Conservation (phyloP, 2,888 invertebrate species). For the Leistus spinibarbis region DNA sequence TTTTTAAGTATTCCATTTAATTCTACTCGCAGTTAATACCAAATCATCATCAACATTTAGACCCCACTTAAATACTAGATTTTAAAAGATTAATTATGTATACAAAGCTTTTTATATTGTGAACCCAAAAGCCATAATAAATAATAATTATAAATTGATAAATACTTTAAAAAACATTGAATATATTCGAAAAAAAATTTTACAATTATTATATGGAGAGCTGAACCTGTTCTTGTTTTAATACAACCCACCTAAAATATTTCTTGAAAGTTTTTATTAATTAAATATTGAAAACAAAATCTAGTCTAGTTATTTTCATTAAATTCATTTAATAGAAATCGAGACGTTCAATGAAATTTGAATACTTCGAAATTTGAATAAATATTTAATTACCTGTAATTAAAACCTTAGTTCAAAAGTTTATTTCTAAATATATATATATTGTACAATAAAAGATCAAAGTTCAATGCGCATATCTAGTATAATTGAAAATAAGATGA, state of each 20-base stretch:
- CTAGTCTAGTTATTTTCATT: background rate
- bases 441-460: background rate
- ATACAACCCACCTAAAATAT: background rate
- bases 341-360: background rate
- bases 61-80: too few species aligned
- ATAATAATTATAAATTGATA: too few species aligned
- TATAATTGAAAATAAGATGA: conserved; percentile 5
- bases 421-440: background rate
- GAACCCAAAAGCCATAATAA: too few species aligned
- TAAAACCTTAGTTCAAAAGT: background rate
- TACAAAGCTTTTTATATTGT: too few species aligned
- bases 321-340: background rate
- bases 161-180: too few species aligned
- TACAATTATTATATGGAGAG: too few species aligned
- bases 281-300: background rate
- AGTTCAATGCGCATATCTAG: background rate
- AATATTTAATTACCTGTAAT: background rate
- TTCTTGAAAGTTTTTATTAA: background rate
- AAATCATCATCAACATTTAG: too few species aligned
- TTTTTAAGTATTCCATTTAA: too few species aligned
- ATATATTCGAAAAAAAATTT: too few species aligned
- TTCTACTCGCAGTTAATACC: too few species aligned
- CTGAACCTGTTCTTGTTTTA: background rate
- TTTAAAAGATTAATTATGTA: too few species aligned
- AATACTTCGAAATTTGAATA: background rate